Conservation (phyloP, 1,140 invertebrate genomes). For the Galendromus occidentalis region DNA sequence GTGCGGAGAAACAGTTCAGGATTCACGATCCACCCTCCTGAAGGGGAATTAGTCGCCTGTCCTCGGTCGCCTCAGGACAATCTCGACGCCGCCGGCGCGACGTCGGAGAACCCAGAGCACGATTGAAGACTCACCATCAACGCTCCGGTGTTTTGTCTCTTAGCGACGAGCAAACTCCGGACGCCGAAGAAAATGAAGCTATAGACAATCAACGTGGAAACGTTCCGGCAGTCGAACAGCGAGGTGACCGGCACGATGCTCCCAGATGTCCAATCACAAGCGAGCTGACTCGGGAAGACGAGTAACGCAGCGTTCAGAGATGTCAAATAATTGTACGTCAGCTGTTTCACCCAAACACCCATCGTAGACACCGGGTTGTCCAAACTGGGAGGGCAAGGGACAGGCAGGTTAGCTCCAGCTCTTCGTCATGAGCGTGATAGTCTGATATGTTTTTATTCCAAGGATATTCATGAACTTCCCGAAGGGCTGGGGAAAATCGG, state of each 20-base stretch:
- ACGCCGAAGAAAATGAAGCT: neutral
- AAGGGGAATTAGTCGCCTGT: no score
- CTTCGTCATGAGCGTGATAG: no score
- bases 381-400: neutral
- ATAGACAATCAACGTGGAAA: constrained; percentile 37
- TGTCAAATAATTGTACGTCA: constrained; percentile 80
- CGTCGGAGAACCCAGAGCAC: constrained; percentile 51
- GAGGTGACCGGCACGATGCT: constrained; percentile 60
- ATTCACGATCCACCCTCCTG: no score
- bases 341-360: constrained; percentile 49
- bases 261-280: constrained; percentile 97
- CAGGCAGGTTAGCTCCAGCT: neutral
- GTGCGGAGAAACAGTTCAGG: no score
- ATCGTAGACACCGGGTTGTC: constrained; percentile 76
- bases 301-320: constrained; percentile 74
- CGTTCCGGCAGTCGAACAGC: constrained; percentile 55
- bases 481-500: no score
- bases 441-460: no score
- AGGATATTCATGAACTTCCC: no score
- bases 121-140: neutral
- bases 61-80: no score
- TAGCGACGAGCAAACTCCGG: neutral
- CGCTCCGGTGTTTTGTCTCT: neutral
- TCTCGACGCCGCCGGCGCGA: constrained; percentile 39
- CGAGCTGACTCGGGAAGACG: constrained; percentile 64